Conservation (phyloP, 2,888 invertebrate species). For the Plebejus melissa region DNA sequence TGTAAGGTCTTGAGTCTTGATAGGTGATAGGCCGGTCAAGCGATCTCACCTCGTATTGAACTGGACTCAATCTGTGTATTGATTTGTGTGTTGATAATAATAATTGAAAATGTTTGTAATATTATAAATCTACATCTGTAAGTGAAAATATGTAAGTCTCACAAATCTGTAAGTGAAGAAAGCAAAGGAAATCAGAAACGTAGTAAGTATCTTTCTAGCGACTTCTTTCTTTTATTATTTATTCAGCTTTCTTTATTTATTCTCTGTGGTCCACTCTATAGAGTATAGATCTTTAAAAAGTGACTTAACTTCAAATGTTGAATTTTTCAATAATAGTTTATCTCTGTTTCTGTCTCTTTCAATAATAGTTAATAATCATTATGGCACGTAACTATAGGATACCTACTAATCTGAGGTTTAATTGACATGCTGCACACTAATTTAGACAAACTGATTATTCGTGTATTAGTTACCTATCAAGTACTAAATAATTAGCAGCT, state of each 20-base stretch:
- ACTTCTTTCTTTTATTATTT: too few species aligned
- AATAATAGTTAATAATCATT: background rate
- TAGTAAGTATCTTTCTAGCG: too few species aligned
- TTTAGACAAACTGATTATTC: background rate
- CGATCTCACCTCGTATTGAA: constrained; percentile 68
- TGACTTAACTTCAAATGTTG: too few species aligned
- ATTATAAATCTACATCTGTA: background rate
- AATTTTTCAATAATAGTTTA: too few species aligned
- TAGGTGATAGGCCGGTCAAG: constrained; percentile 61
- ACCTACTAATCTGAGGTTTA: background rate
- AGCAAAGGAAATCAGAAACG: too few species aligned
- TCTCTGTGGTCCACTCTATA: too few species aligned
- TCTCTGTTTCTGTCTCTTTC: too few species aligned
- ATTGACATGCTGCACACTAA: background rate
- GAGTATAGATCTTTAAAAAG: too few species aligned
- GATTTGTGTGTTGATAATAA: constrained; percentile 10
- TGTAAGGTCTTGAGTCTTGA: constrained; percentile 66
- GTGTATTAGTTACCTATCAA: background rate
- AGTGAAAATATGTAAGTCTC: too few species aligned
- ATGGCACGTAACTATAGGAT: background rate
- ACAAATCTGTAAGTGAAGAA: too few species aligned
- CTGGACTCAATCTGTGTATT: constrained; percentile 39
- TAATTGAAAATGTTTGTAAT: background rate
- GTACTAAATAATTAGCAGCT: background rate
- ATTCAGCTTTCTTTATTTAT: too few species aligned